Evolutionary conservation across 2,888 invertebrate species (phyloP).

Genomic region (Drosophila neutralis): DNA sequence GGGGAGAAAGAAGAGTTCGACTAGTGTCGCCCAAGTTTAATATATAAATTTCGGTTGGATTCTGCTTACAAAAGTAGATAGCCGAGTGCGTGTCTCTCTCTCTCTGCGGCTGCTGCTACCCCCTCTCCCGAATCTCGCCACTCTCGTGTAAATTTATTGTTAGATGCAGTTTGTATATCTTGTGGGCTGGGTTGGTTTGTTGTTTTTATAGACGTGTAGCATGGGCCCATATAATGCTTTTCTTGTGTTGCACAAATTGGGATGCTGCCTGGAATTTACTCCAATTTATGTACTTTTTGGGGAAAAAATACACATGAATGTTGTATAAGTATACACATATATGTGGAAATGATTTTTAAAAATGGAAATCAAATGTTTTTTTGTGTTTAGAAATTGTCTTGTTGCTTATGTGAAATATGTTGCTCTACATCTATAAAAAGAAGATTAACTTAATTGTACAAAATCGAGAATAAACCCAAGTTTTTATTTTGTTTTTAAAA

Average conservation of each 20-base stretch:
- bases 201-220: slow-evolving; percentile 57
- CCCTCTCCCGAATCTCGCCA: not conserved
- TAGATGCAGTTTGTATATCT: slow-evolving; percentile 62
- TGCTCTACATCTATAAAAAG: not conserved
- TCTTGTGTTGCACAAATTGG: slow-evolving; percentile 37
- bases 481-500: not conserved
- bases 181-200: slow-evolving; percentile 22
- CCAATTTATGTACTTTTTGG: slow-evolving; percentile 23
- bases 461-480: not conserved
- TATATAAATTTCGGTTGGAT: slow-evolving; percentile 34
- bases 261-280: slow-evolving; percentile 25
- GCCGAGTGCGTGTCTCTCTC: slow-evolving; percentile 11
- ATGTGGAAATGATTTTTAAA: not conserved
- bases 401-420: not conserved
- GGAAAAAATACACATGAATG: not conserved
- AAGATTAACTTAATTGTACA: not conserved
- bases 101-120: not conserved
- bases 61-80: slow-evolving; percentile 4
- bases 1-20: slow-evolving; percentile 34
- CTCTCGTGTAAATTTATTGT: slow-evolving; percentile 49
- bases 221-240: slow-evolving; percentile 45
- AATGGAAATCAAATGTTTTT: not conserved
- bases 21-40: slow-evolving; percentile 31
- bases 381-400: not conserved
- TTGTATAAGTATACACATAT: not conserved